A percentile compares a stretch with the other conserved stretches of the same genome.
These are phyloP conservation scores for Platyscapa corneri DNA, from an alignment of 1,140 invertebrate species.

Conservation along the genomic window DNA sequence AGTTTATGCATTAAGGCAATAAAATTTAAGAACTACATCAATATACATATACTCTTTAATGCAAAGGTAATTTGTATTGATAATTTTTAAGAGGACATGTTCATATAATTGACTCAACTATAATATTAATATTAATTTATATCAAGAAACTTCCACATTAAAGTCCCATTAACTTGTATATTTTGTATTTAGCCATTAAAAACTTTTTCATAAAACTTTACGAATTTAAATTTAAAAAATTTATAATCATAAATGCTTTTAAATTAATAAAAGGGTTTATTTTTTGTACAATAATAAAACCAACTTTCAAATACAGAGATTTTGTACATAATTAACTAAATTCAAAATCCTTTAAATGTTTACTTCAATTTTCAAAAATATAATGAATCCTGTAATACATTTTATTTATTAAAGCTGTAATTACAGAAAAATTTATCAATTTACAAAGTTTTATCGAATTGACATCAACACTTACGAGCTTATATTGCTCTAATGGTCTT, in stretches of 20 bases:
- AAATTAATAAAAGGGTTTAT: not conserved
- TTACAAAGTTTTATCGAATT: too few species aligned
- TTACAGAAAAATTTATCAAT: too few species aligned
- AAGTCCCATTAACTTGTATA: not conserved
- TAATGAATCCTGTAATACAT: not conserved
- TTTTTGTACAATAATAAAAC: not conserved
- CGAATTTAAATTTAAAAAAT: not conserved
- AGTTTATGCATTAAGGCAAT: not conserved
- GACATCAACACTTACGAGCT: too few species aligned
- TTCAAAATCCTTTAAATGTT: not conserved
- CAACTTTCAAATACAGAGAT: not conserved
- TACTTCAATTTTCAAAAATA: not conserved
- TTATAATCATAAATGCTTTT: not conserved
- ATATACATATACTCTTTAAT: not conserved
- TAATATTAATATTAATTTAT: constrained; percentile 1
- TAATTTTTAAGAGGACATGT: not conserved
- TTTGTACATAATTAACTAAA: not conserved
- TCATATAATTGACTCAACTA: not conserved
- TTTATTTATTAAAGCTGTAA: too few species aligned
- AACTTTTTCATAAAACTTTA: not conserved
- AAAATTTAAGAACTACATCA: not conserved
- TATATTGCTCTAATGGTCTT: not conserved
- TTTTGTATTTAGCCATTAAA: not conserved
- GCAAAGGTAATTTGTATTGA: not conserved
- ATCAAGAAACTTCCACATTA: not conserved